Conservation (phyloP, 2,797 vertebrate species). For the Limnodromus scolopaceus region DNA sequence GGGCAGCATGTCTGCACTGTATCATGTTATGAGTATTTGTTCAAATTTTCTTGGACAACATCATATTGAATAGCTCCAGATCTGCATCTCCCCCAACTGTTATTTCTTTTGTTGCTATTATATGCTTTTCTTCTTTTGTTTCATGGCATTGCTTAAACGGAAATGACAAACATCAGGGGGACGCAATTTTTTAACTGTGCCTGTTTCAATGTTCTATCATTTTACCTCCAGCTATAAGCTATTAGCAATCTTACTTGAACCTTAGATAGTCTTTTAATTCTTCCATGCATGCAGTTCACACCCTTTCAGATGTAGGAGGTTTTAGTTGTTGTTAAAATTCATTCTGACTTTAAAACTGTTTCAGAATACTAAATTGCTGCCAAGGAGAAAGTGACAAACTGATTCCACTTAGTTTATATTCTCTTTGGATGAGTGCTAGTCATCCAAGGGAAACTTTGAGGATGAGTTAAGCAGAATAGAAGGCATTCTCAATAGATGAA, state of each 20-base stretch:
- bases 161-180: background rate
- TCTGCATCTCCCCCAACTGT: background rate
- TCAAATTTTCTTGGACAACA: background rate
- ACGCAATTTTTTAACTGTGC: background rate
- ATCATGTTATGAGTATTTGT: background rate
- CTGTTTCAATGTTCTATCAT: background rate
- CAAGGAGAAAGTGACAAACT: background rate
- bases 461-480: background rate
- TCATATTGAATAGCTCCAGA: background rate
- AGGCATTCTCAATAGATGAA: background rate
- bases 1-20: background rate
- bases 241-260: background rate
- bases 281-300: background rate
- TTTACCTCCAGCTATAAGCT: background rate
- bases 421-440: background rate
- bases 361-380: background rate
- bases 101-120: background rate
- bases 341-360: background rate
- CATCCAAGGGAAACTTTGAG: background rate
- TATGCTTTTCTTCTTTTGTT: background rate
- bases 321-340: background rate
- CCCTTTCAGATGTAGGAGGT: background rate
- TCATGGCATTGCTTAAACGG: background rate
- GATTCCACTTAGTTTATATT: background rate
- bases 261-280: background rate